Evolutionary conservation across 2,113 vertebrate genomes (phyloP), one percentile per base, ranked within the genome.

Genomic region (Rhea pennata): DNA sequence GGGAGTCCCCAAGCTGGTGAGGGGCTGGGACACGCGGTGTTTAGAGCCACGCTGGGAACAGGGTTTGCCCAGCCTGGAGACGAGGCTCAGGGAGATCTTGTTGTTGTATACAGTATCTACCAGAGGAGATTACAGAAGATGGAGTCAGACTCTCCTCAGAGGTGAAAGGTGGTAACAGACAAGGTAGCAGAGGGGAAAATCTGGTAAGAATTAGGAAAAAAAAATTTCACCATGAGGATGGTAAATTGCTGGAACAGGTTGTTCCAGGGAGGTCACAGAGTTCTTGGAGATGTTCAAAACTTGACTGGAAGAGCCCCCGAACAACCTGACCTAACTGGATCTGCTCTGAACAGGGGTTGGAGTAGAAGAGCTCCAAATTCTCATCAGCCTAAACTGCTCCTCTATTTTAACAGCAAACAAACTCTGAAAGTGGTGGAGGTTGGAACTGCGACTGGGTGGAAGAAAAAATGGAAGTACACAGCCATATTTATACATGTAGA

Each of bases 151-250:
- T 19, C 46, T 48, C 17, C 46, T 48, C 46, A 48, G 46, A 48
- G 46, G 16, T 17, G 17, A 7, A 19, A 48, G 46, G 17, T 48
- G 46, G 46, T 17, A 48, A 19, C 46, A 48, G 46, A 19, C 15
- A 17, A 48, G 42, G 42, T 44, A 44, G 46, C 46, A 48, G 46
- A 48, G 46, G 46, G 17, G 46, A 48, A 48, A 48, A 7, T 48
- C 46, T 48, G 46, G 15, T 19, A 48, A 48, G 9, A 48, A 48
- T 48, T 19, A 48, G 46, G 46, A 19, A 48, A 48, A 48, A 48
- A 48, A 46, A 22, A 20, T 16, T 58, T 17, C 9, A 1, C 3
- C 7, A 3, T 1, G 10, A 48, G 17, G 42, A 22, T 15, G 5
- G 13, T 23, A 62, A 75, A 81, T 84, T n/a, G 17, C 8, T 16